Evolutionary conservation across 2,113 vertebrate species (phyloP).

Genomic region (Xiphias gladius): DNA sequence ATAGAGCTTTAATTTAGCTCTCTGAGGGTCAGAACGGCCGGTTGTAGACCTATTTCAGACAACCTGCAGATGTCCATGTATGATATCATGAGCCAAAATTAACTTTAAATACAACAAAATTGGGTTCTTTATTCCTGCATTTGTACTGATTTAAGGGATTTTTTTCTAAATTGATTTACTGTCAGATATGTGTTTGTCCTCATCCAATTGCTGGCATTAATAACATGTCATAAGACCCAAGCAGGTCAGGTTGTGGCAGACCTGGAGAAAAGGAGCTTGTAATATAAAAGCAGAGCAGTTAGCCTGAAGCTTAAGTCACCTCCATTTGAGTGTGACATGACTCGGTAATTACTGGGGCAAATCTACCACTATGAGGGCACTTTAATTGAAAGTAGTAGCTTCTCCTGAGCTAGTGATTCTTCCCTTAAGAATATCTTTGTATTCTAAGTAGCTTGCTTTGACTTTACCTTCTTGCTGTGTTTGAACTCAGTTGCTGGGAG

Average conservation of each 20-base stretch:
- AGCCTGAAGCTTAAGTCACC: conserved; percentile 56
- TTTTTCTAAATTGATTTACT: background rate
- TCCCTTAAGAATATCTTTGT: conserved; percentile 42
- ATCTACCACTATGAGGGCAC: conserved; percentile 46
- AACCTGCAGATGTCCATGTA: background rate
- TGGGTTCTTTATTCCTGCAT: rapidly evolving
- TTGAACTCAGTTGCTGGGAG: conserved; percentile 33
- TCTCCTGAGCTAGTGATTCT: conserved; percentile 40
- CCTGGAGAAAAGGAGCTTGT: conserved; percentile 36
- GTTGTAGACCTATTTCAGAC: conserved; percentile 36
- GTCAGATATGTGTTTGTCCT: background rate
- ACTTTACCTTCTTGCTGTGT: conserved; percentile 28
- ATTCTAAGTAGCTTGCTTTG: conserved; percentile 39
- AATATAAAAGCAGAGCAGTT: conserved; percentile 46
- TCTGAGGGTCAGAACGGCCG: conserved; percentile 56
- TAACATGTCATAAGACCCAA: conserved; percentile 2
- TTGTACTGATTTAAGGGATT: background rate
- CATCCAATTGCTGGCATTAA: conserved; percentile 24
- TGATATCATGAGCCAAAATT: background rate
- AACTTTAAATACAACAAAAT: conserved; percentile 14
- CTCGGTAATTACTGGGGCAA: conserved; percentile 52
- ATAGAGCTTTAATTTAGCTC: conserved; percentile 74
- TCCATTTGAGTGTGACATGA: conserved; percentile 61
- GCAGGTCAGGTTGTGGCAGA: conserved; percentile 31
- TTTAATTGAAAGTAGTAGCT: conserved; percentile 65